Evolutionary conservation across 2,888 invertebrate species (phyloP), one percentile per base, ranked within the genome.

Genomic region (Deilephila elpenor): DNA sequence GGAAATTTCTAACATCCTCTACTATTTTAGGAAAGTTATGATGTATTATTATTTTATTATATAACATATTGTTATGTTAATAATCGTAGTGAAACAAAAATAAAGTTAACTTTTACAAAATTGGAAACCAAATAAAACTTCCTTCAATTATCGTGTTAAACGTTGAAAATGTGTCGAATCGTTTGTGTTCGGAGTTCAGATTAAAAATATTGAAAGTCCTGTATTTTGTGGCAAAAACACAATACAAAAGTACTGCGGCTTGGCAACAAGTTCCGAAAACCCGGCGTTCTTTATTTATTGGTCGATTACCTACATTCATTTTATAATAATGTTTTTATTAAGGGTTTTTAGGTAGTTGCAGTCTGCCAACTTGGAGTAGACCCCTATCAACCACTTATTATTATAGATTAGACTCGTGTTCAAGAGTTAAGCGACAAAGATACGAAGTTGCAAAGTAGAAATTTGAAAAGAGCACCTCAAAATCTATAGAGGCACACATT

Each of bases 121-220:
- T 14, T n/a, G n/a, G 0, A 56, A 56, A 56, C 5, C 56, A 56
- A 56, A n/a, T 56, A 44, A 56, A 56, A n/a, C n/a, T n/a, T 56
- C 17, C 17, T 3, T 60, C 17, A 29, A 60, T 60, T 29, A 60
- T 29, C n/a, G 56, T 19, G n/a, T 56, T 56, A n/a, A 56, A 56
- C 56, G n/a, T n/a, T 61, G 32, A 61, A 61, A 61, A 32, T 14
- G 61, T 32, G 34, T 61, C 19, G 32, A 32, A 1, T 61, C 19
- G 61, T 62, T 37, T 62, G 62, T 61, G 62, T 62, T 62, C 62
- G 34, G n/a, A 62, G 61, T 32, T 19, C 61, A 11, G 29, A 29
- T 32, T 17, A 61, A 17, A 32, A 32, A 32, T 61, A 61, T 32
- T 44, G 37, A 64, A 64, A n/a, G 64, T 25, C 67, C 44, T 67